Percentiles rank a stretch among this genome's conserved stretches.
phyloP scores from a whole-genome alignment of 2,797 vertebrate species.

The Oophaga sylvatica region DNA sequence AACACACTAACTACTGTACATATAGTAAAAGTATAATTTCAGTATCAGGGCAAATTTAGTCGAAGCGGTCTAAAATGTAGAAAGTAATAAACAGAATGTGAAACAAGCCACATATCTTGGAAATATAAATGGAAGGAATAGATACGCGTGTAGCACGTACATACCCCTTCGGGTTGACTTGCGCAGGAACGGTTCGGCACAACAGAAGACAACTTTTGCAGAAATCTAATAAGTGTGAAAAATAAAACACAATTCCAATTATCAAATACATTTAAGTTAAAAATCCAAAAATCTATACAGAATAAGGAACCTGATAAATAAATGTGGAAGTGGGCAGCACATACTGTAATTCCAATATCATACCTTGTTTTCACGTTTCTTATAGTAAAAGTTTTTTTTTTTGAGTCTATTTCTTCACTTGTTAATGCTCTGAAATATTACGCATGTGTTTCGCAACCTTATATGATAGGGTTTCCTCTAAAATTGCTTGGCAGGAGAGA shows the following conservation, averaged over 20 bases:
- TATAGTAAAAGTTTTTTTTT: too few species aligned
- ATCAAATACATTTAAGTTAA: neutral
- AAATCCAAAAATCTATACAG: neutral
- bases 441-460: too few species aligned
- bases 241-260: neutral
- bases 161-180: slow-evolving; percentile 70
- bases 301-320: neutral
- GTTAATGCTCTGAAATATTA: too few species aligned
- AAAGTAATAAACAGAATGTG: neutral
- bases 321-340: too few species aligned
- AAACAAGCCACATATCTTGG: neutral
- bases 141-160: slow-evolving; percentile 37
- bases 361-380: too few species aligned
- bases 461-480: too few species aligned
- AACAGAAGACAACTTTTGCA: slow-evolving; percentile 61
- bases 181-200: slow-evolving; percentile 66
- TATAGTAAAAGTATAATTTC: too few species aligned
- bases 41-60: too few species aligned
- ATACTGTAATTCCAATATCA: too few species aligned
- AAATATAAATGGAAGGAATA: neutral
- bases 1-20: neutral
- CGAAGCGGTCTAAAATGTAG: too few species aligned
- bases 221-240: slow-evolving; percentile 60
- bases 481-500: too few species aligned
- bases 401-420: too few species aligned